A percentile compares a stretch with the other conserved stretches of the same genome.
Conservation (phyloP, 2,888 invertebrate species). For the Therioaphis trifolii region DNA sequence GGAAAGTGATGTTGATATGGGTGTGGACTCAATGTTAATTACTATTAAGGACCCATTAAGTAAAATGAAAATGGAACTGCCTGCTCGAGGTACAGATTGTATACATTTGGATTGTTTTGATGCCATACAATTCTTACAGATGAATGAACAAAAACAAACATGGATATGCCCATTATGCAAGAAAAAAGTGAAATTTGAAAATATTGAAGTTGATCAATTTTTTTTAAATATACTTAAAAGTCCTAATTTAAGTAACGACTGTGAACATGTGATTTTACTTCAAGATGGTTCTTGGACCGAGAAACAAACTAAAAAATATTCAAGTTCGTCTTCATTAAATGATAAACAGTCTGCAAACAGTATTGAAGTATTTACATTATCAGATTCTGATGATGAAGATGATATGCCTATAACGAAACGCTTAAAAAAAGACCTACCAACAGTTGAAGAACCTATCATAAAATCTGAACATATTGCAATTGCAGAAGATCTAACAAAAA, state of each 20-base stretch:
- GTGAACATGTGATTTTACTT: conserved; percentile 43
- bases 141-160: conserved; percentile 98
- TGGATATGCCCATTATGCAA: conserved; percentile 99
- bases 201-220: conserved; percentile 52
- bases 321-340: neutral
- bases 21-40: conserved; percentile 92
- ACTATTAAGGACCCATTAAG: conserved; percentile 95
- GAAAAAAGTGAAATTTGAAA: conserved; percentile 69
- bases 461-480: conserved; percentile 22
- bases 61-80: conserved; percentile 88
- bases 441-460: neutral
- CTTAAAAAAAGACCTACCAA: neutral
- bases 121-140: conserved; percentile 94
- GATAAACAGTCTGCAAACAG: neutral
- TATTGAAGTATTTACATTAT: conserved; percentile 47
- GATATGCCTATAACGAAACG: conserved; percentile 15
- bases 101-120: conserved; percentile 98
- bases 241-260: conserved; percentile 26
- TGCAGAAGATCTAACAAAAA: neutral
- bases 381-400: conserved; percentile 29
- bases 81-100: conserved; percentile 91
- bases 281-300: conserved; percentile 42
- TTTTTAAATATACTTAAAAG: conserved; percentile 45
- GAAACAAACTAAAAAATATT: neutral
- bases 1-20: conserved; percentile 95